phyloP scores from a whole-genome alignment of 2,113 vertebrate species.

The Rhineura floridana region DNA sequence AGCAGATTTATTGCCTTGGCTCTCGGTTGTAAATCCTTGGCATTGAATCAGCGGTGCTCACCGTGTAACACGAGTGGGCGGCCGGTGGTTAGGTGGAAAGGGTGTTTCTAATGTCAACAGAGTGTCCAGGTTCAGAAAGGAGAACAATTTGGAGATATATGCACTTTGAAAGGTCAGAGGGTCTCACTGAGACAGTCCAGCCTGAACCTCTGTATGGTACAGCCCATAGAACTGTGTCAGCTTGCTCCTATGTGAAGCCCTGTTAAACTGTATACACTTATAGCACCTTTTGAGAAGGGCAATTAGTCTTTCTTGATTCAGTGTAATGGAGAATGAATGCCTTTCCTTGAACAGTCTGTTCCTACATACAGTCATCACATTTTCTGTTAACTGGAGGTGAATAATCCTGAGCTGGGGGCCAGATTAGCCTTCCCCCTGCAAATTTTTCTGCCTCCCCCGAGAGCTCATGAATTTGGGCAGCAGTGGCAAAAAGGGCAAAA shows the following conservation, averaged over 20 bases:
- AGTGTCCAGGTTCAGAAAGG: not conserved
- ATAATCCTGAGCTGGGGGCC: too few species aligned
- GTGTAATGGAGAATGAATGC: not conserved
- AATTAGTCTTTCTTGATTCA: not conserved
- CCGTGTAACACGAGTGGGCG: slow-evolving; percentile 1
- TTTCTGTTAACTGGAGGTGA: not conserved
- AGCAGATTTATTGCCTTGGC: slow-evolving; percentile 34
- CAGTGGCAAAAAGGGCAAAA: too few species aligned
- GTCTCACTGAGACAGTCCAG: slow-evolving; percentile 11
- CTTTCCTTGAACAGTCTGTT: not conserved
- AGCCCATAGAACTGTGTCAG: not conserved
- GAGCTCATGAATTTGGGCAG: too few species aligned
- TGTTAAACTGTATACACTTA: not conserved
- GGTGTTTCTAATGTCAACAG: not conserved
- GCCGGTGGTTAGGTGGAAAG: not conserved
- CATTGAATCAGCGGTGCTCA: not conserved
- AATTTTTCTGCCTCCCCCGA: too few species aligned
- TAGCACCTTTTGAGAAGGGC: not conserved
- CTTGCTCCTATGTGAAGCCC: not conserved
- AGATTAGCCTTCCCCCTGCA: too few species aligned
- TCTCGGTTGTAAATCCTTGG: slow-evolving; percentile 26
- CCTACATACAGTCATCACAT: not conserved
- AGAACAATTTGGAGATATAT: slow-evolving; percentile 1
- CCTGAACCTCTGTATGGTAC: slow-evolving; percentile 12
- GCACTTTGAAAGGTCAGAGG: slow-evolving; percentile 15